A percentile compares a stretch with the other conserved stretches of the same genome.
These are phyloP conservation scores for Neopipo cinnamomea DNA, from an alignment of 2,113 vertebrate genomes.

Conservation along the genomic window DNA sequence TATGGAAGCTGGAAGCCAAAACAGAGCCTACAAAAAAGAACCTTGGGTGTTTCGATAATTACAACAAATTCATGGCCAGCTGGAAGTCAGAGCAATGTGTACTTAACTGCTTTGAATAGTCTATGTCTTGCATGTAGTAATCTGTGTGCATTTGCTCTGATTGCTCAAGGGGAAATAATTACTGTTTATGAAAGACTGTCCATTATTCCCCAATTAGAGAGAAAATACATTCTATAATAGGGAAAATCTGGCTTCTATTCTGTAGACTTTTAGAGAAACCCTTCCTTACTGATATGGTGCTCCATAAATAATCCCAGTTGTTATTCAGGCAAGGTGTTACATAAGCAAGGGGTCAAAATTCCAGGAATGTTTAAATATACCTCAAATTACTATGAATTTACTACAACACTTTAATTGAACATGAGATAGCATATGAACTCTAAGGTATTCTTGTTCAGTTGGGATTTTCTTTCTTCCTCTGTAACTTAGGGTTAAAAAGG, in stretches of 20 bases:
- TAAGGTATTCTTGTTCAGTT: neutral
- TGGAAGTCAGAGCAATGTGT: conserved; percentile 31
- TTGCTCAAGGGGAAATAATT: conserved; percentile 41
- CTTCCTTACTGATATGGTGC: neutral
- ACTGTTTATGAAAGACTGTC: conserved; percentile 27
- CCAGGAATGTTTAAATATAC: neutral
- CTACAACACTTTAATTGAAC: neutral
- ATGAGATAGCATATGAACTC: neutral
- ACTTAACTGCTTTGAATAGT: neutral
- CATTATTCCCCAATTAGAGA: conserved; percentile 5
- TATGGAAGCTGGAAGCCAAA: neutral
- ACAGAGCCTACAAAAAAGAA: neutral
- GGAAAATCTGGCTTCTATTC: neutral
- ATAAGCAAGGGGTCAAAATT: neutral
- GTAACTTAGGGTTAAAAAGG: neutral
- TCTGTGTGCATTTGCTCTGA: conserved; percentile 17
- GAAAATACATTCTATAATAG: neutral
- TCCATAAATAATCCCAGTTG: neutral
- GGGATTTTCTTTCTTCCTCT: neutral
- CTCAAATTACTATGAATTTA: neutral
- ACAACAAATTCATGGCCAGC: neutral
- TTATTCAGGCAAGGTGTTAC: neutral
- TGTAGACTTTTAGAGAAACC: neutral
- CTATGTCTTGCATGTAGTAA: neutral
- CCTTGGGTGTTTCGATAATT: conserved; percentile 4